These are phyloP conservation scores for Cebus imitator DNA, from an alignment of 2,113 vertebrate species.

Conservation along the genomic window DNA sequence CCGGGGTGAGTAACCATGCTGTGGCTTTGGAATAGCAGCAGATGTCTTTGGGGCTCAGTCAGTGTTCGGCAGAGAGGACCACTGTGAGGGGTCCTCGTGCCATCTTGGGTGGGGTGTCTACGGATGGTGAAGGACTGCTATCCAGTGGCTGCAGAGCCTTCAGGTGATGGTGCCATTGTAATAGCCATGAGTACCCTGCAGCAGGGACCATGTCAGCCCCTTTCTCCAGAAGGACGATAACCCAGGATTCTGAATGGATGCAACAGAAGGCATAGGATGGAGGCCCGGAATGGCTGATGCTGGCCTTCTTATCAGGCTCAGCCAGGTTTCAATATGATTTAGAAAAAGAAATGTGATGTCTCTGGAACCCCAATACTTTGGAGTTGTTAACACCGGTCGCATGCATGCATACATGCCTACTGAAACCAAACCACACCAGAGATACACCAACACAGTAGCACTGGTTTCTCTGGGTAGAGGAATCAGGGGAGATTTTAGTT, in stretches of 20 bases:
- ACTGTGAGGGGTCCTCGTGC: background rate
- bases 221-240: background rate
- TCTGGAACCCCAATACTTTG: background rate
- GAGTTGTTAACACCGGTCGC: background rate
- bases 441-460: fast-evolving
- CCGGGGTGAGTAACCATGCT: too few relatives aligned
- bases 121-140: background rate
- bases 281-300: background rate
- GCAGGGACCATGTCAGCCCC: background rate
- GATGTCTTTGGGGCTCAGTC: background rate
- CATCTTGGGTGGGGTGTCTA: background rate
- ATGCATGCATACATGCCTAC: too few relatives aligned
- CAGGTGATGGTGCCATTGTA: background rate
- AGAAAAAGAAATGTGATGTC: background rate
- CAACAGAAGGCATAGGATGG: background rate
- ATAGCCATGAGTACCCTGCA: background rate
- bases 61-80: background rate
- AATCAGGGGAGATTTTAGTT: background rate
- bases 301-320: background rate
- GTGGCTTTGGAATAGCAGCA: background rate
- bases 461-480: background rate
- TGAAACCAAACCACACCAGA: background rate
- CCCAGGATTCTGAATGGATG: background rate
- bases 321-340: background rate
- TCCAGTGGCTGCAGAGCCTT: background rate